Evolutionary conservation across 2,888 invertebrate genomes (phyloP).

Genomic region (Pandemis cinnamomeana): DNA sequence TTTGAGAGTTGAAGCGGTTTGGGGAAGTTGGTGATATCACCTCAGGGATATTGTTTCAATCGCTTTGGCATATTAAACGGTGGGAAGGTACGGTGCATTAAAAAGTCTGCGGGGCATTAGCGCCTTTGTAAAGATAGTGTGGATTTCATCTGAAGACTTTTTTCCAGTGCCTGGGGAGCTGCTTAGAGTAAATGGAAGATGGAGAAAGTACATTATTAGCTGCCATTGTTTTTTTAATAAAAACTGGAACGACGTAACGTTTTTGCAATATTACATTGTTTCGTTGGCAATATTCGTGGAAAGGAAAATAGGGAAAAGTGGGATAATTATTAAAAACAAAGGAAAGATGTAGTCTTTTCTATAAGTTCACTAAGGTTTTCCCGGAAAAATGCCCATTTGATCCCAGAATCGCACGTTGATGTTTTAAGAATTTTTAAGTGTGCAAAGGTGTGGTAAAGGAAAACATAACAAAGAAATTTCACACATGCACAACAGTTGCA

Average conservation of each 20-base stretch:
- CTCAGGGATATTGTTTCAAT: slow-evolving; percentile 41
- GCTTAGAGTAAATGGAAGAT: not conserved
- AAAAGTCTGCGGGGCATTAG: slow-evolving; percentile 25
- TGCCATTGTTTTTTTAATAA: not conserved
- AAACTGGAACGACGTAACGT: not conserved
- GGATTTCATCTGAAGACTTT: slow-evolving; percentile 7
- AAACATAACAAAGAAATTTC: no score
- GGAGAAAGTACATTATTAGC: not conserved
- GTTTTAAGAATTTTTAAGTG: no score
- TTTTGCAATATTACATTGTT: no score
- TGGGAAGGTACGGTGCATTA: slow-evolving; percentile 25
- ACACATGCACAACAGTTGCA: no score
- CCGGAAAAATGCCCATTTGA: no score
- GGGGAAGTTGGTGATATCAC: slow-evolving; percentile 12
- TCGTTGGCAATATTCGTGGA: no score
- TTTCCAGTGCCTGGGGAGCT: not conserved
- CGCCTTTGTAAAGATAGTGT: slow-evolving; percentile 8
- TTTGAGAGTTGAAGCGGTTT: not conserved
- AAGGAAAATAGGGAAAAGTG: no score
- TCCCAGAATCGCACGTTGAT: no score
- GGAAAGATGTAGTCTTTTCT: no score
- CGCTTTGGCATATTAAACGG: slow-evolving; percentile 40
- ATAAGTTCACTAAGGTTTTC: no score
- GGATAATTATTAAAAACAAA: no score
- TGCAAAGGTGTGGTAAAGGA: no score